Evolutionary conservation across 2,113 vertebrate species (phyloP).

Genomic region (Grammomys surdaster): DNA sequence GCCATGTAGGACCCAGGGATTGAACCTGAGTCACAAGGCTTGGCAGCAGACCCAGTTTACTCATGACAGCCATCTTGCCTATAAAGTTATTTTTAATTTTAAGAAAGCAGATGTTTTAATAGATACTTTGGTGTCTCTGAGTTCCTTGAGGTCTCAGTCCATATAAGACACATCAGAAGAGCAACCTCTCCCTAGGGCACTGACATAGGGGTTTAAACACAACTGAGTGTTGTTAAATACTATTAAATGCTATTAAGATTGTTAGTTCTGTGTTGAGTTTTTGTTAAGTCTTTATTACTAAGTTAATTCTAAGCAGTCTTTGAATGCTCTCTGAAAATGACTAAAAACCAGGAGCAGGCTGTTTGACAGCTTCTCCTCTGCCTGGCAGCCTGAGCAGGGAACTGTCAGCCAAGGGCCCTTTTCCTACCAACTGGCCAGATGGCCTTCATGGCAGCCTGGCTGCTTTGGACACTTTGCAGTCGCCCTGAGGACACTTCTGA

Average conservation of each 20-base stretch:
- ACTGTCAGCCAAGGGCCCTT: neutral
- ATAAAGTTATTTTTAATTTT: neutral
- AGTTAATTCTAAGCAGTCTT: neutral
- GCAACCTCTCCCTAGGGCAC: neutral
- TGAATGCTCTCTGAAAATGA: neutral
- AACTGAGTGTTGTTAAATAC: neutral
- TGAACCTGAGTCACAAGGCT: neutral
- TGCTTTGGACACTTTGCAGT: neutral
- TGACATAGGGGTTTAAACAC: neutral
- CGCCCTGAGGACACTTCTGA: neutral
- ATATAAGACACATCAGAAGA: neutral
- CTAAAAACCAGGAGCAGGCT: neutral
- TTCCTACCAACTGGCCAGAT: neutral
- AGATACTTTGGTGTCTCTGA: neutral
- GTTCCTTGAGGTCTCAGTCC: neutral
- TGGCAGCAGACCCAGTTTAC: neutral
- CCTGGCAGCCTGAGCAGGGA: neutral
- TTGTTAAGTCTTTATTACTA: neutral
- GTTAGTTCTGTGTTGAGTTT: neutral
- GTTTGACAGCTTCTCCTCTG: neutral
- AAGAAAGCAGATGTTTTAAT: conserved; percentile 11
- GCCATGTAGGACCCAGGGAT: neutral
- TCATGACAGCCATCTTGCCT: neutral
- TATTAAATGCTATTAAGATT: neutral
- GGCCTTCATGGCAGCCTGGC: neutral